phyloP scores from a whole-genome alignment of 2,888 invertebrate species.

The Argyra leucocephala region DNA sequence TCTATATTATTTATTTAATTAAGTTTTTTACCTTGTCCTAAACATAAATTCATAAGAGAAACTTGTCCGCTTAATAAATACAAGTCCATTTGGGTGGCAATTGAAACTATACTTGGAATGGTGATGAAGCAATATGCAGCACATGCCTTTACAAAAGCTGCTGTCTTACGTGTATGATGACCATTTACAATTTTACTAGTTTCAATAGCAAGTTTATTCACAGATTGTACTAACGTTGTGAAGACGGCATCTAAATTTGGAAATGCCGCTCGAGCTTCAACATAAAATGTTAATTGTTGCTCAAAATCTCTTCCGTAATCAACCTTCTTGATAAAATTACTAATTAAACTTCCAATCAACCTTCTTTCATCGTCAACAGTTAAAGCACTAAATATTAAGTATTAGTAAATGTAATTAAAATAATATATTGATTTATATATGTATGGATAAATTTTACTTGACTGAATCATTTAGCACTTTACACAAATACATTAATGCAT shows the following conservation, averaged over 20 bases:
- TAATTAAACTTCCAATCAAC: slow-evolving; percentile 74
- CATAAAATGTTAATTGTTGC: slow-evolving; percentile 85
- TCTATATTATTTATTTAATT: neutral
- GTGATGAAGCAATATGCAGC: slow-evolving; percentile 93
- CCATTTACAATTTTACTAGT: slow-evolving; percentile 60
- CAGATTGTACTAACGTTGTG: slow-evolving; percentile 76
- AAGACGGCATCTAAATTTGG: slow-evolving; percentile 83
- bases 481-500: slow-evolving; percentile 79
- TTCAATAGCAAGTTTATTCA: slow-evolving; percentile 67
- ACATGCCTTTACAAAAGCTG: slow-evolving; percentile 84
- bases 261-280: slow-evolving; percentile 82
- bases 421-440: neutral
- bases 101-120: slow-evolving; percentile 82
- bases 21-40: slow-evolving; percentile 68
- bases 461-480: slow-evolving; percentile 87
- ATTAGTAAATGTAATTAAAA: neutral
- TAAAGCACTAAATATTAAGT: slow-evolving; percentile 56
- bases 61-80: slow-evolving; percentile 83
- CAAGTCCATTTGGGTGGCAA: slow-evolving; percentile 69
- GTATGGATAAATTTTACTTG: slow-evolving; percentile 52
- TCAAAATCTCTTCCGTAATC: slow-evolving; percentile 80
- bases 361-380: slow-evolving; percentile 88
- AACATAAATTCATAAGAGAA: slow-evolving; percentile 77
- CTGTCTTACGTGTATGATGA: slow-evolving; percentile 67
- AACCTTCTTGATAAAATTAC: slow-evolving; percentile 68